Evolutionary conservation across 1,140 invertebrate species (phyloP), one percentile per base, ranked within the genome.

Genomic region (Drosophila miranda): DNA sequence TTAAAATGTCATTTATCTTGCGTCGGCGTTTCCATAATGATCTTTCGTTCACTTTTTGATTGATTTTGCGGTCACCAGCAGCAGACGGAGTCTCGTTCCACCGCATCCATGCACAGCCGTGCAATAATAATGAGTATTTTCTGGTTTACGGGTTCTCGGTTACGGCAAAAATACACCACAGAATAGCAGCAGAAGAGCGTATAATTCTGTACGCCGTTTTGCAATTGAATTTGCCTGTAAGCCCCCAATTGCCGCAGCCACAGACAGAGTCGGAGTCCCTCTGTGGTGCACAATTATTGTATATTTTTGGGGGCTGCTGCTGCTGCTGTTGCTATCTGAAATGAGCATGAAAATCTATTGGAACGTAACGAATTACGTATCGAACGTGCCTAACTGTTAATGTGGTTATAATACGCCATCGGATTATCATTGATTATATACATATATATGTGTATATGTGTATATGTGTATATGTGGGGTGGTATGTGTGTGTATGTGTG

Each of bases 341-440:
- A 86, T 75, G 74, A 78, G 78, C 81, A 86, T 74, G 81, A 86
- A 69, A 86, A 87, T 86, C 82, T 87, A 86, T 81, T 49, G 74
- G 73, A 71, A 86, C 81, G 81, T 78, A 86, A 86, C 81, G 82
- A 86, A 87, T 87, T 86, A 44, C 13, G 78, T 78, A 78, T 71
- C 63, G 83, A 82, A 87, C 82, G 82, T 87, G 82, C 78, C 82
- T 88, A 87, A 88, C 82, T 87, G 82, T 87, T 87, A 87, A 87
- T 87, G 82, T 75, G 82, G 82, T 87, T 87, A 87, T 87, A 87
- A 87, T 87, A 87, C 82, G 82, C 82, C 83, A 78, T 52, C 71
- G 82, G 82, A 87, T 87, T 87, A 87, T 87, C 82, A 87, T 87
- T 87, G 82, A 87, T 87, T 87, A 88, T 88, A 67, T 63, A 71